These are phyloP conservation scores for Protonemura montana DNA, from an alignment of 2,888 invertebrate species.

Conservation along the genomic window DNA sequence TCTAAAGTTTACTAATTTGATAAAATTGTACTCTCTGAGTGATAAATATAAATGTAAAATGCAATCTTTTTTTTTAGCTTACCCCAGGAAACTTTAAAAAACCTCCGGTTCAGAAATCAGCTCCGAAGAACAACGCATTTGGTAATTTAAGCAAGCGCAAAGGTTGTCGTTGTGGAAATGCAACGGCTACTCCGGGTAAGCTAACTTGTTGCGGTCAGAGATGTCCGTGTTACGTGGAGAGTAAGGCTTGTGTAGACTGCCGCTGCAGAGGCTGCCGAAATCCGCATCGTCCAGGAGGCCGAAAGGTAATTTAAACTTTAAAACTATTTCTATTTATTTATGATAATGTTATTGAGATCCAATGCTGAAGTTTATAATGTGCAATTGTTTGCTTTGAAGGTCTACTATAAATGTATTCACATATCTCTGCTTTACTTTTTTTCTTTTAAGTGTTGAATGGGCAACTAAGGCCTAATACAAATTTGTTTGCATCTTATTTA, in stretches of 20 bases:
- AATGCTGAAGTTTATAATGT: no score
- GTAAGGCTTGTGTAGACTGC: conserved; percentile 88
- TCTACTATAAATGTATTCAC: no score
- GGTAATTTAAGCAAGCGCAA: conserved; percentile 44
- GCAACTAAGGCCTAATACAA: no score
- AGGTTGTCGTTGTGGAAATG: conserved; percentile 91
- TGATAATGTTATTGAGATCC: no score
- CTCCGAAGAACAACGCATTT: conserved; percentile 24
- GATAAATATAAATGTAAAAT: conserved; percentile 42
- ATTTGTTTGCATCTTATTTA: no score
- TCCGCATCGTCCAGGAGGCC: conserved; percentile 83
- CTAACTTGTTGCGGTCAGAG: conserved; percentile 92
- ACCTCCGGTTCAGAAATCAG: conserved; percentile 56
- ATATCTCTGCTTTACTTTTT: no score
- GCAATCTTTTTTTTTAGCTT: conserved; percentile 52
- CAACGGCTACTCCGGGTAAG: conserved; percentile 87
- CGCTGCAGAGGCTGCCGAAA: conserved; percentile 93
- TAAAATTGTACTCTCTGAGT: conserved; percentile 39
- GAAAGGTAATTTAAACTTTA: conserved; percentile 66
- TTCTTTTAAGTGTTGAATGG: no score
- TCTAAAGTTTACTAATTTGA: conserved; percentile 30
- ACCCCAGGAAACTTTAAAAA: conserved; percentile 62
- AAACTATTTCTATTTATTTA: no score
- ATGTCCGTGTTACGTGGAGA: conserved; percentile 92
- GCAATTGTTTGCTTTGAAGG: no score